Evolutionary conservation across 2,797 vertebrate species (phyloP).

Genomic region (Sebastes aleutianus): DNA sequence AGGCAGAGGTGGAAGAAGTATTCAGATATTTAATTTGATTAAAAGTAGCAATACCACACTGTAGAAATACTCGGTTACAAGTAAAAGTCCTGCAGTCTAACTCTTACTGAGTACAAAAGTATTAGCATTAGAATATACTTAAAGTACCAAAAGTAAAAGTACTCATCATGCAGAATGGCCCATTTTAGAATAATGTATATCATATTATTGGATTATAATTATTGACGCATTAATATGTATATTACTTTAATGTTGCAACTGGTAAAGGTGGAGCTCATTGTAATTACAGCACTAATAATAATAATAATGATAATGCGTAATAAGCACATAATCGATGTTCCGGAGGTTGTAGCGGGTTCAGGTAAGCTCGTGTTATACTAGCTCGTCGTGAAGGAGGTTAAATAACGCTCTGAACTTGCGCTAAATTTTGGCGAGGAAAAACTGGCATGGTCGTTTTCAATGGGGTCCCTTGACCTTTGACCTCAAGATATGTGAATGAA

Average conservation of each 20-base stretch:
- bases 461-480: too few relatives aligned
- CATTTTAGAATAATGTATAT: background rate
- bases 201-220: background rate
- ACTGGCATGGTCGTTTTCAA: too few relatives aligned
- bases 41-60: background rate
- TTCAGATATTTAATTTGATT: background rate
- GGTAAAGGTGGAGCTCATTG: background rate
- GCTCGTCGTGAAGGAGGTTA: too few relatives aligned
- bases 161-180: background rate
- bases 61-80: background rate
- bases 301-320: too few relatives aligned
- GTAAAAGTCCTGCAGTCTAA: background rate
- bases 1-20: background rate
- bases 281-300: too few relatives aligned
- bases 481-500: too few relatives aligned
- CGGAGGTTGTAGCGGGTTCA: too few relatives aligned
- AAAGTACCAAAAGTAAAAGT: background rate
- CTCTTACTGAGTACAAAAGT: background rate
- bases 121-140: background rate
- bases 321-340: too few relatives aligned
- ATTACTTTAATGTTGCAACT: background rate
- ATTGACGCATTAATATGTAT: background rate
- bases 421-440: too few relatives aligned
- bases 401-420: too few relatives aligned
- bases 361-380: too few relatives aligned